A percentile compares a stretch with the other conserved stretches of the same genome.
Conservation (phyloP, 2,888 invertebrate genomes). For the Andricus quercusramuli region DNA sequence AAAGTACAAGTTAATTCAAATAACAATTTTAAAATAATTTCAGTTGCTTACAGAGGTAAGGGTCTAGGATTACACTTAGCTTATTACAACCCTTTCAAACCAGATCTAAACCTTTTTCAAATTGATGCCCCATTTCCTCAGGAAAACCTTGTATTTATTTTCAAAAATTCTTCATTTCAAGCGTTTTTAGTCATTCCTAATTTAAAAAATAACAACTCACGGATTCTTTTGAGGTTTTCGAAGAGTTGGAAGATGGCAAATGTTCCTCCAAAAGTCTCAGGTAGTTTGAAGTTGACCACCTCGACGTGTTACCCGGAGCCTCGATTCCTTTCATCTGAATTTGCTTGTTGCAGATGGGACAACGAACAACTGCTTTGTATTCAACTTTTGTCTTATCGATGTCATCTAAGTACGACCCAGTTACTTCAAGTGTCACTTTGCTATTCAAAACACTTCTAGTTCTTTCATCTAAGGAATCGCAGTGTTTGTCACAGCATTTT, state of each 20-base stretch:
- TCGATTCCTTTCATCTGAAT: not conserved
- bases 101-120: no score
- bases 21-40: no score
- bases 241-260: not conserved
- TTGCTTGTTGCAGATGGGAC: constrained; percentile 1
- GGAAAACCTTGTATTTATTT: not conserved
- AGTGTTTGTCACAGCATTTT: constrained; percentile 3
- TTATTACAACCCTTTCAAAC: no score
- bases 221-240: no score
- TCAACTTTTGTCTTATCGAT: constrained; percentile 5
- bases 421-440: constrained; percentile 16
- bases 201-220: no score
- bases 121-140: no score
- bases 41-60: no score
- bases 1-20: no score
- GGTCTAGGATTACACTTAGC: no score
- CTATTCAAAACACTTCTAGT: not conserved
- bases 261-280: constrained; percentile 16
- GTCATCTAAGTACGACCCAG: not conserved
- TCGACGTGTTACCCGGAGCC: constrained; percentile 1
- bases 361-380: constrained; percentile 8
- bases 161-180: no score
- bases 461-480: constrained; percentile 8
- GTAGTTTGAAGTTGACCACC: constrained; percentile 9
- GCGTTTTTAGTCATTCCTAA: no score